Percentiles rank a stretch among this genome's conserved stretches.
These are phyloP conservation scores for Triplophysa dalaica DNA, from an alignment of 2,113 vertebrate genomes.

Conservation along the genomic window DNA sequence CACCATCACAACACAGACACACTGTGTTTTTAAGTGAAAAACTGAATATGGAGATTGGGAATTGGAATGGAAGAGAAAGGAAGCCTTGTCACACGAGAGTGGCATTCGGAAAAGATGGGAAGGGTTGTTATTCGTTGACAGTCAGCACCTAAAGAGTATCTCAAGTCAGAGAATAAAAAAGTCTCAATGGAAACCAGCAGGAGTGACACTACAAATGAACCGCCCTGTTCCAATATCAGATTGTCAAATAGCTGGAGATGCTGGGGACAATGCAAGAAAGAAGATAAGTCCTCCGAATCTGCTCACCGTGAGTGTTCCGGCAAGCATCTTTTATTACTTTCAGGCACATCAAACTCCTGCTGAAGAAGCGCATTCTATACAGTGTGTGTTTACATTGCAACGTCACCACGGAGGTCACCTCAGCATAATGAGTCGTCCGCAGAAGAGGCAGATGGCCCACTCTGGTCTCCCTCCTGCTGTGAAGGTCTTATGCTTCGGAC, in stretches of 20 bases:
- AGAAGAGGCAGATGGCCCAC: constrained; percentile 13
- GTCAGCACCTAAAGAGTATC: constrained; percentile 10
- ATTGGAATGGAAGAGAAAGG: constrained; percentile 9
- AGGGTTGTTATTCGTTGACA: constrained; percentile 4
- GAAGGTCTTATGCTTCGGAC: neutral
- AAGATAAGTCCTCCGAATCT: neutral
- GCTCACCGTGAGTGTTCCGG: neutral
- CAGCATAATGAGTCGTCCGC: neutral
- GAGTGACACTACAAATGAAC: constrained; percentile 31
- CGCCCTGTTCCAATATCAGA: constrained; percentile 16
- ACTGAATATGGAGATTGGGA: constrained; percentile 10
- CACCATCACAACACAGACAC: constrained; percentile 7
- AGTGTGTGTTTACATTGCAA: neutral
- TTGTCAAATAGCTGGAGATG: constrained; percentile 30
- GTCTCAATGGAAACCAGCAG: constrained; percentile 17
- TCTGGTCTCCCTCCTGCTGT: constrained; percentile 37
- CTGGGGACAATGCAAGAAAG: neutral
- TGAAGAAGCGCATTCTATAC: neutral
- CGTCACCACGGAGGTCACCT: constrained; percentile 23
- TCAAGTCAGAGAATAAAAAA: constrained; percentile 16
- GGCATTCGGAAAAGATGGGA: constrained; percentile 3
- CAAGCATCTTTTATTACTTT: constrained; percentile 1
- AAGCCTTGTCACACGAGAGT: neutral
- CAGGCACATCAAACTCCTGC: neutral
- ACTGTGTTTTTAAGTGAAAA: constrained; percentile 22